A percentile compares a stretch with the other conserved stretches of the same genome.
phyloP scores from a whole-genome alignment of 2,888 invertebrate genomes.

The Strigamia transsilvanica region DNA sequence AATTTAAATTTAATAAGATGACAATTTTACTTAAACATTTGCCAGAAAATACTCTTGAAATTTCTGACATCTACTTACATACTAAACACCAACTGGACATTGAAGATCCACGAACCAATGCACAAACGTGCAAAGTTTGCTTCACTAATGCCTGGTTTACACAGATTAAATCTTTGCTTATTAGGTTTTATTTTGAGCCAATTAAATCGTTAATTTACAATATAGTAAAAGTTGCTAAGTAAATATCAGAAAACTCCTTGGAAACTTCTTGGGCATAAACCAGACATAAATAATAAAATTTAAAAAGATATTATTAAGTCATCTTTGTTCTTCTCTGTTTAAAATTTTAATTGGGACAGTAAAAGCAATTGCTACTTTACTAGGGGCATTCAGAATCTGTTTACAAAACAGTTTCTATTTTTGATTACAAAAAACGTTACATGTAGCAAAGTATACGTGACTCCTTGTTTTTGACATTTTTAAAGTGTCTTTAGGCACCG shows the following conservation, averaged over 20 bases:
- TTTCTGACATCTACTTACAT: constrained; percentile 35
- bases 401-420: no score
- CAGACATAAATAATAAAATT: not conserved
- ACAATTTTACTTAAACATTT: constrained; percentile 2
- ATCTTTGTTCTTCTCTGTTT: not conserved
- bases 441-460: no score
- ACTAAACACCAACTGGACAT: constrained; percentile 42
- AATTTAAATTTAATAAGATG: not conserved
- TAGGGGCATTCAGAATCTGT: no score
- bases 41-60: constrained; percentile 10
- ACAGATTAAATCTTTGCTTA: not conserved
- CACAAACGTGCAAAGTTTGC: not conserved
- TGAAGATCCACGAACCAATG: constrained; percentile 15
- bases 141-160: not conserved
- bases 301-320: not conserved
- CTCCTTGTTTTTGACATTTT: no score
- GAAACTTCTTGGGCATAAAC: not conserved
- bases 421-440: no score
- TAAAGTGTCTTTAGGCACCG: no score
- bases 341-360: no score
- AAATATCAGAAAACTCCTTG: no score
- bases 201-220: no score
- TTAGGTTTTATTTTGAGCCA: no score
- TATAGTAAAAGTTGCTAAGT: no score
- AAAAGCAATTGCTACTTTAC: no score